phyloP scores from a whole-genome alignment of 2,888 invertebrate genomes.

The Oxyteleia sp. region DNA sequence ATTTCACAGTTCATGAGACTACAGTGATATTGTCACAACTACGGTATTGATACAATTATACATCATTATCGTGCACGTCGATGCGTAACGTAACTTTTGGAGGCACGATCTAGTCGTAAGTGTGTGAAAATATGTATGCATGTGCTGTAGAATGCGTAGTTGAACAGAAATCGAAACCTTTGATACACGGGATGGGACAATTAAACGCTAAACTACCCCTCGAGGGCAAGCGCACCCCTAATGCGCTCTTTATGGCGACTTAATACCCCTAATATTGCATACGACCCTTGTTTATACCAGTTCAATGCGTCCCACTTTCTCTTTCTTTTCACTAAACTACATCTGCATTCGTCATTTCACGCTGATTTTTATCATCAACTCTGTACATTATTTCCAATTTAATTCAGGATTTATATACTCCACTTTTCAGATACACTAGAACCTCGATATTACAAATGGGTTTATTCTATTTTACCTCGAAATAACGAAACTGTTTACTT shows the following conservation, averaged over 20 bases:
- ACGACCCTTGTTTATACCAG: conserved; percentile 87
- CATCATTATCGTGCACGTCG: conserved; percentile 65
- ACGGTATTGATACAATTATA: conserved; percentile 56
- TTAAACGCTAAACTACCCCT: conserved; percentile 88
- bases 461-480: too few species aligned
- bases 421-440: too few species aligned
- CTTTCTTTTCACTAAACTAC: conserved; percentile 68
- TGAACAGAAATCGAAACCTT: conserved; percentile 87
- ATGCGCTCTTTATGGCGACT: conserved; percentile 88
- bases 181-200: conserved; percentile 87
- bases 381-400: too few species aligned
- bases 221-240: conserved; percentile 86
- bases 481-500: too few species aligned
- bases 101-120: conserved; percentile 59
- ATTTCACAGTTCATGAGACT: conserved; percentile 11
- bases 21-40: conserved; percentile 20
- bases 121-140: conserved; percentile 75
- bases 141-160: conserved; percentile 81
- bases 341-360: conserved; percentile 59
- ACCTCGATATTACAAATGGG: too few species aligned
- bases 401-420: too few species aligned
- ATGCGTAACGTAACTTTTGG: conserved; percentile 67
- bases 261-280: conserved; percentile 87
- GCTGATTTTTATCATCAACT: conserved; percentile 50
- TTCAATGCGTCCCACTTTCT: conserved; percentile 85